These are phyloP conservation scores for Tetranychus truncatus DNA, from an alignment of 2,888 invertebrate genomes.

Conservation along the genomic window DNA sequence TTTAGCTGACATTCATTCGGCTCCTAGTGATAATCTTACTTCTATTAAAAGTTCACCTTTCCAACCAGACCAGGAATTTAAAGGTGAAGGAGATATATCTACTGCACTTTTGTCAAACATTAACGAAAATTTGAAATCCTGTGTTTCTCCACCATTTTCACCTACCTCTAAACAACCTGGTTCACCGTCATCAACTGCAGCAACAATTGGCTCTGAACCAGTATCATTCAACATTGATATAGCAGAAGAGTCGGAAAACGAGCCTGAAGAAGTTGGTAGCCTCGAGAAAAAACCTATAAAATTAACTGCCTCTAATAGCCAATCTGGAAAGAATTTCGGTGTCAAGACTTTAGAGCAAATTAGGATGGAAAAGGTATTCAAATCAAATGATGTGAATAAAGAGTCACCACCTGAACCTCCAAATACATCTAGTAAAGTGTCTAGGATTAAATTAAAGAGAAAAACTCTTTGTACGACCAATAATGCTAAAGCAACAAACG, in stretches of 20 bases:
- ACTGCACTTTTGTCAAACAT: not conserved
- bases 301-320: not conserved
- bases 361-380: conserved; percentile 49
- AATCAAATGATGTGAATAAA: conserved; percentile 41
- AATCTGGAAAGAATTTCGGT: conserved; percentile 29
- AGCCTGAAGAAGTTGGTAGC: conserved; percentile 5
- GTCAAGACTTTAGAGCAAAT: conserved; percentile 50
- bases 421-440: not conserved
- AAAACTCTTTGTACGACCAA: not conserved
- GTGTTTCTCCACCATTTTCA: not conserved
- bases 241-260: conserved; percentile 28
- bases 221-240: conserved; percentile 1
- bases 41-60: not conserved
- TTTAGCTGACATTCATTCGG: not conserved
- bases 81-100: not conserved
- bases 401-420: not conserved
- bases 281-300: conserved; percentile 4
- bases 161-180: not conserved
- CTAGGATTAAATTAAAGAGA: not conserved
- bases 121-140: not conserved
- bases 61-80: not conserved
- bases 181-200: not conserved
- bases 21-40: not conserved
- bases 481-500: not conserved
- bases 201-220: not conserved